Evolutionary conservation across 2,113 vertebrate genomes (phyloP).

Genomic region (Herpetotheres cachinnans): DNA sequence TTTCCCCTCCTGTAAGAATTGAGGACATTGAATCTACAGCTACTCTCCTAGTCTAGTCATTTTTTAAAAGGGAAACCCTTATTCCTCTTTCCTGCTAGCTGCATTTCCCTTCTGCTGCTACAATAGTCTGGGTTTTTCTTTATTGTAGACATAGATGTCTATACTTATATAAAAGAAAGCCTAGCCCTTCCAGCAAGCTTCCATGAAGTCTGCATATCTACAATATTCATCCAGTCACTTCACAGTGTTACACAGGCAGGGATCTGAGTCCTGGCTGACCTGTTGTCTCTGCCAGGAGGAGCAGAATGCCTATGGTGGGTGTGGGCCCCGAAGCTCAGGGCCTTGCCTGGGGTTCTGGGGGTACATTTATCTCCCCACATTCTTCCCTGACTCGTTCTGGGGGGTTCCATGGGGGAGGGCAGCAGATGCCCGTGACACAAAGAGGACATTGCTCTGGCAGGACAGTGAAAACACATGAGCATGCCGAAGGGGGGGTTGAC

Average conservation of each 20-base stretch:
- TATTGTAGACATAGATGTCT: not conserved
- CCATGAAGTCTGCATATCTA: not conserved
- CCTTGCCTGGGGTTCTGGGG: not conserved
- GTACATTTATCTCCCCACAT: rapidly evolving
- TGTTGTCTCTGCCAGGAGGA: not conserved
- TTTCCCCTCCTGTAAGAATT: not conserved
- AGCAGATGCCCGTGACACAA: not conserved
- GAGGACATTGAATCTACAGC: not conserved
- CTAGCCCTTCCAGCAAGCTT: not conserved
- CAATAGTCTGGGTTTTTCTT: not conserved
- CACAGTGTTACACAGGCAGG: not conserved
- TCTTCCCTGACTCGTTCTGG: not conserved
- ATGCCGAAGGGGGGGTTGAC: no score
- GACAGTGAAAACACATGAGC: not conserved
- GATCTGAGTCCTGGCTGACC: rapidly evolving
- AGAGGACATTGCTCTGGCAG: not conserved
- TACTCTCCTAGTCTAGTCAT: not conserved
- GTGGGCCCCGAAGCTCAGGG: not conserved
- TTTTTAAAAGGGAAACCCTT: not conserved
- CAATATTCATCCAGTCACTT: not conserved
- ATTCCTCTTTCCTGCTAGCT: not conserved
- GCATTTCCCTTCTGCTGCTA: not conserved
- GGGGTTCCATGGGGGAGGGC: rapidly evolving
- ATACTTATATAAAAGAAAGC: not conserved
- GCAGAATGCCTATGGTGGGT: rapidly evolving